Evolutionary conservation across 2,888 invertebrate genomes (phyloP).

Genomic region (Platycheirus albimanus): DNA sequence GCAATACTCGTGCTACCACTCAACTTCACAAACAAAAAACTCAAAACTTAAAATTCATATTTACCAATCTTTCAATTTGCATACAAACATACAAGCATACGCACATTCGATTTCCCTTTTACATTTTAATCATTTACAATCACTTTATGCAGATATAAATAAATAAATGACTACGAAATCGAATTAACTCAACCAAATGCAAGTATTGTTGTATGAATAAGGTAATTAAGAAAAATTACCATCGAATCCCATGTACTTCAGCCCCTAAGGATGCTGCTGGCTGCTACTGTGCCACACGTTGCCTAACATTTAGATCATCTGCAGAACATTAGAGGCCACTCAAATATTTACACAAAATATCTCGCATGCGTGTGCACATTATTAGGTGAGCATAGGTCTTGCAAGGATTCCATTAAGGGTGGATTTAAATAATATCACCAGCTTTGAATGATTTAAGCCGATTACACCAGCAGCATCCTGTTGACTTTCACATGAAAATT

Average conservation of each 20-base stretch:
- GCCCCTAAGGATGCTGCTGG: constrained; percentile 39
- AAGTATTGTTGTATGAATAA: constrained; percentile 57
- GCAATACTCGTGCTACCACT: no score
- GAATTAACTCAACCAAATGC: no score
- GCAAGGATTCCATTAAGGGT: constrained; percentile 37
- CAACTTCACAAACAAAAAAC: no score
- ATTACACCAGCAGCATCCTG: constrained; percentile 69
- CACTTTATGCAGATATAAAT: constrained; percentile 6
- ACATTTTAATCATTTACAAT: no score
- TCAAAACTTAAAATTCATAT: no score
- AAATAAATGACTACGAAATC: constrained; percentile 18
- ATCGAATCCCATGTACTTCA: constrained; percentile 28
- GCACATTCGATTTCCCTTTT: no score
- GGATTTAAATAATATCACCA: constrained; percentile 30
- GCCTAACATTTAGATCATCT: constrained; percentile 43
- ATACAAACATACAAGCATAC: constrained; percentile 16
- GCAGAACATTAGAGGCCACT: constrained; percentile 60
- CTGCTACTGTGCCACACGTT: constrained; percentile 26
- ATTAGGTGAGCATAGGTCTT: constrained; percentile 56
- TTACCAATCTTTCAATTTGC: constrained; percentile 24
- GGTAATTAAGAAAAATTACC: constrained; percentile 70
- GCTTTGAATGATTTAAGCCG: constrained; percentile 54
- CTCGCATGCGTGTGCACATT: constrained; percentile 65
- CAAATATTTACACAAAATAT: constrained; percentile 73
- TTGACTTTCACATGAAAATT: constrained; percentile 71